Conservation (phyloP, 2,797 vertebrate genomes). For the Steatocranus sp. region DNA sequence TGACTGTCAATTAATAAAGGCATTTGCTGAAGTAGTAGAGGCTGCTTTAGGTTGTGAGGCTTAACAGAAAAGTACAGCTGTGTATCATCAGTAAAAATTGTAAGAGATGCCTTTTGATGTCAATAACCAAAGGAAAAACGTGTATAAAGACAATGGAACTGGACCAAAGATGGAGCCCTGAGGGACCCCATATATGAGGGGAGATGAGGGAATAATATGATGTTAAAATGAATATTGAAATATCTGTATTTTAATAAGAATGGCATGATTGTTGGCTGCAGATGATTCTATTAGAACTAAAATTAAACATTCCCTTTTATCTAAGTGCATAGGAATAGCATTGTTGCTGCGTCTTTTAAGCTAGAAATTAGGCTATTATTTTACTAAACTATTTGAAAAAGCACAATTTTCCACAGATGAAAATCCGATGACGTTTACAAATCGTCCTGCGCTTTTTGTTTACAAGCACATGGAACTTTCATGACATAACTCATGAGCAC, state of each 20-base stretch:
- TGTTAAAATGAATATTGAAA: background rate
- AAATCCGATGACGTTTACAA: background rate
- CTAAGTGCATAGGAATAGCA: background rate
- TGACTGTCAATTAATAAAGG: background rate
- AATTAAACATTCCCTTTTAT: background rate
- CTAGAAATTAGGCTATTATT: background rate
- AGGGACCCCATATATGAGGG: background rate
- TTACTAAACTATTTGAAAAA: background rate
- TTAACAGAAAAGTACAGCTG: background rate
- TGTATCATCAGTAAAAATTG: background rate
- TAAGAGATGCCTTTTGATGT: background rate
- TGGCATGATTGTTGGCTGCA: background rate
- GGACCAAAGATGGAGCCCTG: background rate
- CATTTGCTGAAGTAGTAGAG: background rate
- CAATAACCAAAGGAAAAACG: background rate
- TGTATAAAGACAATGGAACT: rapidly evolving
- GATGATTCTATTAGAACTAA: background rate
- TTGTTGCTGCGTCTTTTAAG: background rate
- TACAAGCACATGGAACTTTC: background rate
- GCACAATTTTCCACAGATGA: background rate
- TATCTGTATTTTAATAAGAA: background rate
- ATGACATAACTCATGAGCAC: background rate
- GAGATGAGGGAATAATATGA: background rate
- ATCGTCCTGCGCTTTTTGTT: background rate
- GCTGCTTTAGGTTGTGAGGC: background rate